Evolutionary conservation across 92 coral and sea anemone species (phyloP).

Genomic region (Meandrina meandrites): DNA sequence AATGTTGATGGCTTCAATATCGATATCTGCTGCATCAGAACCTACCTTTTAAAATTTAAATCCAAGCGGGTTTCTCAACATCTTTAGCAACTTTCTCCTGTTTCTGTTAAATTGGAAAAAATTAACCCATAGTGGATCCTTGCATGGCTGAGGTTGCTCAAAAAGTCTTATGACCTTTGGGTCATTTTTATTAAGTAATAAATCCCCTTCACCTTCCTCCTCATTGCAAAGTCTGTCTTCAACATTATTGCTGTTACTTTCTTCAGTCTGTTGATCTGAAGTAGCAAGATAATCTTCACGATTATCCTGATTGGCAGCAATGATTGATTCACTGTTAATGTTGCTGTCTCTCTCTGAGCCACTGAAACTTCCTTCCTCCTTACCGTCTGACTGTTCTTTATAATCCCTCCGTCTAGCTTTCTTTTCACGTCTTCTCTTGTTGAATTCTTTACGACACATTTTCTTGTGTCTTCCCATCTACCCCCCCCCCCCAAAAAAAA

Average conservation of each 20-base stretch:
- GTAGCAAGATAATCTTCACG: too few relatives aligned
- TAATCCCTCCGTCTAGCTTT: constrained; percentile 18
- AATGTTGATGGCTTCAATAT: too few relatives aligned
- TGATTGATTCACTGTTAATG: too few relatives aligned
- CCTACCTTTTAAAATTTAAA: constrained; percentile 27
- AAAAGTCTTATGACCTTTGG: constrained; percentile 33
- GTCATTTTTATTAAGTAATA: constrained; percentile 14
- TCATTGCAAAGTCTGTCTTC: too few relatives aligned
- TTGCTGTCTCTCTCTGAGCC: constrained; percentile 15
- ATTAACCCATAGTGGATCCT: constrained; percentile 38
- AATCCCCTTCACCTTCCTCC: too few relatives aligned
- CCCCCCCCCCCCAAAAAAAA: too few relatives aligned
- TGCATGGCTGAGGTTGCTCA: constrained; percentile 28
- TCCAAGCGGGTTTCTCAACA: constrained; percentile 43
- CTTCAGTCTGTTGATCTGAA: too few relatives aligned
- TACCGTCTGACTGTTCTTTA: constrained; percentile 25
- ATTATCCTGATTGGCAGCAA: too few relatives aligned
- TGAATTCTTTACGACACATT: constrained; percentile 24
- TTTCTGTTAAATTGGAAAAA: constrained; percentile 11
- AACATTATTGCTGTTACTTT: too few relatives aligned
- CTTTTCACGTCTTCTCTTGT: constrained; percentile 34
- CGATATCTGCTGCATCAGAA: not conserved
- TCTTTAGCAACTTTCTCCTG: constrained; percentile 27
- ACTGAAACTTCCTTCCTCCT: constrained; percentile 22
- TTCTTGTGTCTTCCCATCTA: constrained; percentile 7